Conservation (phyloP, 2,113 vertebrate genomes). For the Mus spicilegus region DNA sequence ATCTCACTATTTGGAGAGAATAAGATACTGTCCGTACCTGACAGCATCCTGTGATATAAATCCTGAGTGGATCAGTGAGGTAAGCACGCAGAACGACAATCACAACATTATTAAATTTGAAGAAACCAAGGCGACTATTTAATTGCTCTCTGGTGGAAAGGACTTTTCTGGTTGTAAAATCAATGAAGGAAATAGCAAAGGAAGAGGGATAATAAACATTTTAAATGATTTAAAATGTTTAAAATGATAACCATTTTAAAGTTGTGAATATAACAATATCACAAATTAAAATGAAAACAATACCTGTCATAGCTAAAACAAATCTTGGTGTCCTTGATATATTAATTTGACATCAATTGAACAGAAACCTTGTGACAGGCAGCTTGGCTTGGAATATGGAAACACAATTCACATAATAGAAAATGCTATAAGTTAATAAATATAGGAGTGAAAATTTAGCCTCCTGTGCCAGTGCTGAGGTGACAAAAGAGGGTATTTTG, state of each 20-base stretch:
- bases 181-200: conserved; percentile 59
- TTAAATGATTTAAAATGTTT: background rate
- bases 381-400: background rate
- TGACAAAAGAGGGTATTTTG: background rate
- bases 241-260: conserved; percentile 54
- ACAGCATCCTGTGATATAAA: background rate
- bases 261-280: conserved; percentile 16
- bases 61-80: background rate
- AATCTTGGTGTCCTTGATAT: background rate
- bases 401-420: background rate
- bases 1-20: conserved; percentile 47
- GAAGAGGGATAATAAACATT: conserved; percentile 54
- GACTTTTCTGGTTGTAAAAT: conserved; percentile 62
- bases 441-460: background rate
- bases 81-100: conserved; percentile 14
- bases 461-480: background rate
- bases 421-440: conserved; percentile 1
- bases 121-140: conserved; percentile 46
- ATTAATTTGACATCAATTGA: conserved; percentile 46
- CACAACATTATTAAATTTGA: conserved; percentile 52
- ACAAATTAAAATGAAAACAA: conserved; percentile 61
- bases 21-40: background rate
- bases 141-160: conserved; percentile 43
- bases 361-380: conserved; percentile 1
- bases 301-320: conserved; percentile 29